Evolutionary conservation across 2,113 vertebrate species (phyloP).

Genomic region (Vidua chalybeata): DNA sequence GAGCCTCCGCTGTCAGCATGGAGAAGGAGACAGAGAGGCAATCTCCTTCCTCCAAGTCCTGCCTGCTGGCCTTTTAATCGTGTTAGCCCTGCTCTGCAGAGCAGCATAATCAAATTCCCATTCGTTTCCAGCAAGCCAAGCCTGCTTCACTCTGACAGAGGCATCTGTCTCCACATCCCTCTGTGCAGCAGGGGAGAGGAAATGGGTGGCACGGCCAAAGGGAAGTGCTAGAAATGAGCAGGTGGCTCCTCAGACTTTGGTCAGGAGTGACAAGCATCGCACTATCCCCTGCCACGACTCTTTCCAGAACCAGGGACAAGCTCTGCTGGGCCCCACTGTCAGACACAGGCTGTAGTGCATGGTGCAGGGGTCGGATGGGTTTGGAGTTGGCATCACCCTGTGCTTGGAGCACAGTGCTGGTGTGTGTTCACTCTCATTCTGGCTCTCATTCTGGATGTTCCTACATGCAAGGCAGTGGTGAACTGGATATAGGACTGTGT

Average conservation of each 20-base stretch:
- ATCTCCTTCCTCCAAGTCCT: neutral
- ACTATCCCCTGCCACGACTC: neutral
- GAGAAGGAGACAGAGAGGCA: neutral
- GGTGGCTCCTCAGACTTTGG: neutral
- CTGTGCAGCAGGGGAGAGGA: neutral
- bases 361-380: neutral
- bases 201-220: fast-evolving
- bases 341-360: neutral
- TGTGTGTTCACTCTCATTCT: neutral
- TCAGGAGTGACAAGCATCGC: neutral
- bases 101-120: conserved; percentile 47
- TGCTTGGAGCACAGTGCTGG: neutral
- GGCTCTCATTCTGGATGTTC: neutral
- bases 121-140: neutral
- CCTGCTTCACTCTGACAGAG: neutral
- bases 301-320: neutral
- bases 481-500: neutral
- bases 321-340: neutral
- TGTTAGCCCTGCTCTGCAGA: conserved; percentile 25
- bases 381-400: neutral
- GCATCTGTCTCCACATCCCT: neutral
- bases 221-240: neutral
- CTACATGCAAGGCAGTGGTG: neutral
- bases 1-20: neutral
- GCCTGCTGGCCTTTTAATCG: conserved; percentile 1